Evolutionary conservation across 2,797 vertebrate species (phyloP).

Genomic region (Bucorvus abyssinicus): DNA sequence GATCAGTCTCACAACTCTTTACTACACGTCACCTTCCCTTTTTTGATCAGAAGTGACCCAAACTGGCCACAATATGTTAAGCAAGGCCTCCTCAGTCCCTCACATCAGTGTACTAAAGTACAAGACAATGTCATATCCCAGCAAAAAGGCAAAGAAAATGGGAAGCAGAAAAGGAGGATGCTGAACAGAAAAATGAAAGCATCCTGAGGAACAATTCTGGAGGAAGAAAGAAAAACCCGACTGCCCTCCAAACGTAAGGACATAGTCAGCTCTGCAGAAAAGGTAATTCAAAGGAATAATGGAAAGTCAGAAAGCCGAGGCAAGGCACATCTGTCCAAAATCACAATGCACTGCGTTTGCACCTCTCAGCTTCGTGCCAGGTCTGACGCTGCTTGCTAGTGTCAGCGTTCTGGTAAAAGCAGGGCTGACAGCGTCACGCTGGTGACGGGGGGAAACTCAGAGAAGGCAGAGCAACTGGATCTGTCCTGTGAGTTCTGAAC

Average conservation of each 20-base stretch:
- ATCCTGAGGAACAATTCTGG: background rate
- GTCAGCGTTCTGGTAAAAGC: background rate
- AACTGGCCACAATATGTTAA: background rate
- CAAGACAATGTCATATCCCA: conserved; percentile 15
- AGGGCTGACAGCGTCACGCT: background rate
- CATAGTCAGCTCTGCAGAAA: conserved; percentile 40
- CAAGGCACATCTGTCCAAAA: conserved; percentile 13
- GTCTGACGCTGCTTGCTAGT: background rate
- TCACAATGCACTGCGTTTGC: background rate
- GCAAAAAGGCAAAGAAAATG: conserved; percentile 7
- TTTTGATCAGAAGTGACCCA: conserved; percentile 22
- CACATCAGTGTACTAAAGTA: background rate
- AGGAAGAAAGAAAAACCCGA: background rate
- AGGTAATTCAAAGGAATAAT: conserved; percentile 44
- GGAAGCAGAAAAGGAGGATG: background rate
- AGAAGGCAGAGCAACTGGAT: background rate
- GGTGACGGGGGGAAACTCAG: background rate
- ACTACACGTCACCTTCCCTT: background rate
- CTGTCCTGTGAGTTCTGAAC: background rate
- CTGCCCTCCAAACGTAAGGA: background rate
- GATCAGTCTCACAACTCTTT: background rate
- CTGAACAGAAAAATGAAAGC: conserved; percentile 1
- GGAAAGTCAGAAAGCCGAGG: conserved; percentile 9
- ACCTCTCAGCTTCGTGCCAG: background rate
- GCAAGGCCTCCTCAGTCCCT: background rate